Evolutionary conservation across 1,140 invertebrate genomes (phyloP), one percentile per base, ranked within the genome.

Genomic region (Metopolophium dirhodum): DNA sequence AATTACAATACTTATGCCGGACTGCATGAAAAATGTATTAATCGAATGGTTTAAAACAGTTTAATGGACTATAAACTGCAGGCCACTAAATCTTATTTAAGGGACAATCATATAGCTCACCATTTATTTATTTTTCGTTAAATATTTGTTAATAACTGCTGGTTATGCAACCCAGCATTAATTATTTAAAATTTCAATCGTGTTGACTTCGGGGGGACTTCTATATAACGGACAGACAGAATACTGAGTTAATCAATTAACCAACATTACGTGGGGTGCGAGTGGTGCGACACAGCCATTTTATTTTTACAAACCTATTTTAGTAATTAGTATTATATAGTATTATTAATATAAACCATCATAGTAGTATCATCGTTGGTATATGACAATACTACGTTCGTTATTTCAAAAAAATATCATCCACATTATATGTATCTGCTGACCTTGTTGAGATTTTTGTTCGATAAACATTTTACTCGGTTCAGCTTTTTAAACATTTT

Each of bases 231-330:
- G 61, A 35, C 6, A 77, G n/a, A n/a, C n/a, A n/a, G n/a, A 68
- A 77, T 14, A 68, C 2, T 2, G n/a, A 77, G 14, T 20, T n/a
- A n/a, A n/a, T 77, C n/a, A 35, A n/a, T n/a, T 8, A 47, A 51
- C 6, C 7, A 18, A 77, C n/a, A 77, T 77, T n/a, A n/a, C 30
- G 30, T 0, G 7, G 41, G 61, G 9, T 68, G 30, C 11, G 30
- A 0, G 1, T 0, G 61, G 9, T 68, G 30, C 11, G 30, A 0
- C 0, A 68, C 1, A 14, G 22, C 14, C 4, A n/a, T 77, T 35
- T n/a, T 20, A 1, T n/a, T 77, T 6, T 77, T 54, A n/a, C 7
- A 3, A n/a, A n/a, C 61, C 1, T n/a, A 77, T 14, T 0, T 68
- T 30, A n/a, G n/a, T 77, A n/a, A 2, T 49, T 11, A 8, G 45